Conservation (phyloP, 2,797 vertebrate species). For the Sebastes oblongus region DNA sequence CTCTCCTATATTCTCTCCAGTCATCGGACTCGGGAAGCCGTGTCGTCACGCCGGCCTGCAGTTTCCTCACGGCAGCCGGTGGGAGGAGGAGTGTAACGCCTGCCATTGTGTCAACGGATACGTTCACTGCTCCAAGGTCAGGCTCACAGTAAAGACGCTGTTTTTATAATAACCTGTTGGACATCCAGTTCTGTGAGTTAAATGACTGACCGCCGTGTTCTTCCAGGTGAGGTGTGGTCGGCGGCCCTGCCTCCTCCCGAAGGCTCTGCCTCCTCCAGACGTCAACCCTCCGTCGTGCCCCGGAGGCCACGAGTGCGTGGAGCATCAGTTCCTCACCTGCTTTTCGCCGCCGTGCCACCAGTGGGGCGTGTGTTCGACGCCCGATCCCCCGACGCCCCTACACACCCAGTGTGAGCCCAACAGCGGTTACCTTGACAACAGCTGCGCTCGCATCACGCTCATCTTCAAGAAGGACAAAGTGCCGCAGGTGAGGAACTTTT, state of each 20-base stretch:
- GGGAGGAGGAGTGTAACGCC: conserved; percentile 92
- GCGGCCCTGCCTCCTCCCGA: conserved; percentile 86
- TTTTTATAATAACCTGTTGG: neutral
- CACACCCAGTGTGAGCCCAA: conserved; percentile 88
- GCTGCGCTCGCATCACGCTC: conserved; percentile 92
- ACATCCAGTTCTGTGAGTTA: neutral
- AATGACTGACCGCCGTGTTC: neutral
- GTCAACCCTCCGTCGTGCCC: conserved; percentile 78
- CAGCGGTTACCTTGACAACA: conserved; percentile 86
- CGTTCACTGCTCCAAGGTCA: conserved; percentile 91
- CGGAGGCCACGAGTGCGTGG: conserved; percentile 84
- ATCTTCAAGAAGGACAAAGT: conserved; percentile 89
- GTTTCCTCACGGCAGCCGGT: conserved; percentile 88
- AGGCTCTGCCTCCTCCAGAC: conserved; percentile 39
- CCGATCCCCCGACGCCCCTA: conserved; percentile 70
- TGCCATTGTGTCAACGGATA: conserved; percentile 89
- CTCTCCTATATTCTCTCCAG: conserved; percentile 62
- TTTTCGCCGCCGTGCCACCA: conserved; percentile 88
- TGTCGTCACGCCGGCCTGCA: conserved; percentile 86
- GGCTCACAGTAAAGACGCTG: neutral
- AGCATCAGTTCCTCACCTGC: conserved; percentile 86
- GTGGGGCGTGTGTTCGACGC: conserved; percentile 89
- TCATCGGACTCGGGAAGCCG: conserved; percentile 86
- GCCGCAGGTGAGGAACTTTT: conserved; percentile 83
- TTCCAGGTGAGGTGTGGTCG: conserved; percentile 89